phyloP scores from a whole-genome alignment of 2,797 vertebrate genomes.

The Rhinophrynus dorsalis region DNA sequence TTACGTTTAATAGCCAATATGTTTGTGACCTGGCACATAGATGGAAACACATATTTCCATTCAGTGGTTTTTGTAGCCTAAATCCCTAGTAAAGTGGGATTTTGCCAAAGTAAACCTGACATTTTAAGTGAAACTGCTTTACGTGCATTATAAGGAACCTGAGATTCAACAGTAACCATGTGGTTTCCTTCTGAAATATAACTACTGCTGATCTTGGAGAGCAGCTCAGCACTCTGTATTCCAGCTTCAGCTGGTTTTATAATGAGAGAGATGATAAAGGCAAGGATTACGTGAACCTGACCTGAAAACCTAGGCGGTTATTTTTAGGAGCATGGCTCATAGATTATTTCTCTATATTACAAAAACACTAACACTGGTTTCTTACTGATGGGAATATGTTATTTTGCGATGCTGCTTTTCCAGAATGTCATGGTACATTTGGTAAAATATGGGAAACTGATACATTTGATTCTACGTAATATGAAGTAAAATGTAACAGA shows the following conservation, averaged over 20 bases:
- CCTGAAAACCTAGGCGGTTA: not conserved
- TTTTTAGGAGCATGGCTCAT: too few relatives aligned
- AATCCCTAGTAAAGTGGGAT: constrained; percentile 39
- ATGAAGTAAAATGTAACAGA: too few relatives aligned
- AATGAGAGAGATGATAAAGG: constrained; percentile 4
- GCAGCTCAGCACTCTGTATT: not conserved
- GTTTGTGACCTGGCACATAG: constrained; percentile 39
- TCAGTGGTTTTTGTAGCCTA: constrained; percentile 42
- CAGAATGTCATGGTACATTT: too few relatives aligned
- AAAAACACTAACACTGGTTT: too few relatives aligned
- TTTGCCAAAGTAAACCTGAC: constrained; percentile 47
- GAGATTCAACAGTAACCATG: constrained; percentile 42
- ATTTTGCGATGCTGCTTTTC: too few relatives aligned
- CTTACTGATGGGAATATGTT: too few relatives aligned
- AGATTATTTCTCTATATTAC: too few relatives aligned
- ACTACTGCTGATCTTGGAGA: constrained; percentile 43
- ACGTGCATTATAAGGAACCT: constrained; percentile 46
- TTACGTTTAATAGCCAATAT: constrained; percentile 35
- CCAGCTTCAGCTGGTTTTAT: constrained; percentile 14
- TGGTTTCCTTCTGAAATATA: constrained; percentile 44
- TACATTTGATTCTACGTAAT: too few relatives aligned
- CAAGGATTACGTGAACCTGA: not conserved
- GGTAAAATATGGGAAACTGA: too few relatives aligned
- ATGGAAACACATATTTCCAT: constrained; percentile 43
- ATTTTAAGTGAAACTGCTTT: constrained; percentile 48